Evolutionary conservation across 1,140 invertebrate genomes (phyloP).

Genomic region (Helicoverpa armigera): DNA sequence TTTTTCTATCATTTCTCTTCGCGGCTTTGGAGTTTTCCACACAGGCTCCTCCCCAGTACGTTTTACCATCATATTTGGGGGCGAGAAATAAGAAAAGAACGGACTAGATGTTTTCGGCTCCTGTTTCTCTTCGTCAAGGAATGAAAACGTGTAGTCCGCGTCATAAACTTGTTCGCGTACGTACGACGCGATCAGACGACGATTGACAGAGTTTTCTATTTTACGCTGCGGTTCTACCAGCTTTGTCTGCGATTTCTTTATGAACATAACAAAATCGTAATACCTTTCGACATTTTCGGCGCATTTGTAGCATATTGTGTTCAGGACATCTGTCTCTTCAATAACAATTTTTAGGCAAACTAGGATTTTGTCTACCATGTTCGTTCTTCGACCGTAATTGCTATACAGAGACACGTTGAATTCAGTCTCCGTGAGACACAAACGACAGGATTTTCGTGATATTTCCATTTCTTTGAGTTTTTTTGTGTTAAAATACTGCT

Average conservation of each 20-base stretch:
- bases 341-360: constrained; percentile 73
- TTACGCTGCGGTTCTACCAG: constrained; percentile 51
- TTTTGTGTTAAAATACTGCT: not conserved
- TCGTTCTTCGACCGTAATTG: constrained; percentile 68
- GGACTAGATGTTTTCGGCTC: constrained; percentile 70
- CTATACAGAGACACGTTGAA: constrained; percentile 78
- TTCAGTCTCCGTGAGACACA: constrained; percentile 76
- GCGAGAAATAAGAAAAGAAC: constrained; percentile 78
- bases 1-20: constrained; percentile 50
- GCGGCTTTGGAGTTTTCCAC: constrained; percentile 69
- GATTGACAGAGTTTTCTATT: constrained; percentile 56
- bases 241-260: constrained; percentile 73
- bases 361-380: constrained; percentile 78
- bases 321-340: constrained; percentile 70
- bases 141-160: constrained; percentile 77
- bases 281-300: constrained; percentile 75
- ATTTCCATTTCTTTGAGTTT: constrained; percentile 69
- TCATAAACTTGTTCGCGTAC: constrained; percentile 73
- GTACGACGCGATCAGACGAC: constrained; percentile 71
- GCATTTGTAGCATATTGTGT: constrained; percentile 79
- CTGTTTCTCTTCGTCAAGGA: constrained; percentile 71
- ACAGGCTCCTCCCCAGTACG: constrained; percentile 55
- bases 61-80: constrained; percentile 64
- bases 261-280: constrained; percentile 71
- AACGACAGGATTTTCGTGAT: constrained; percentile 71